Evolutionary conservation across 2,113 vertebrate species (phyloP).

Genomic region (Peromyscus californicus): DNA sequence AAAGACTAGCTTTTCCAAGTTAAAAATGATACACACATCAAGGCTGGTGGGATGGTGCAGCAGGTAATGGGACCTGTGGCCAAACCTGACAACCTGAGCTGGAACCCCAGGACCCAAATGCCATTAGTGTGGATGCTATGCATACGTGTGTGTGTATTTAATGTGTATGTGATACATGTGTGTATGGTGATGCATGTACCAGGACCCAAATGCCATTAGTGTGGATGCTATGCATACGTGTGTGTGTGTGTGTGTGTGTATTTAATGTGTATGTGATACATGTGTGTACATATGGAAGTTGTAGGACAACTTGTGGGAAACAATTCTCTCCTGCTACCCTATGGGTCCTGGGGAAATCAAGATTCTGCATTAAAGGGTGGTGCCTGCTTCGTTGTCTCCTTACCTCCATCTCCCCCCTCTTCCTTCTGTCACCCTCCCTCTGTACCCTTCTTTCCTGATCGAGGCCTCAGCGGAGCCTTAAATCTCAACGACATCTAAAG

Average conservation of each 20-base stretch:
- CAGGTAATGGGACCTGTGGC: neutral
- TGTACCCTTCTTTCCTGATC: neutral
- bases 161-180: no score
- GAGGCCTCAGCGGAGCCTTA: neutral
- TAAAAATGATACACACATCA: neutral
- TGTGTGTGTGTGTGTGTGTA: neutral
- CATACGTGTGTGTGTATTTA: neutral
- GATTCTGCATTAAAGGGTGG: neutral
- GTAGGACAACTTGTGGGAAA: neutral
- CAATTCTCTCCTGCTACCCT: neutral
- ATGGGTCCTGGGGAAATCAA: neutral
- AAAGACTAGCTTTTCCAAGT: neutral
- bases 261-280: neutral
- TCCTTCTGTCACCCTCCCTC: no score
- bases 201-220: no score
- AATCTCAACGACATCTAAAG: neutral
- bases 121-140: neutral
- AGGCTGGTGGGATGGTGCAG: no score
- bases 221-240: neutral
- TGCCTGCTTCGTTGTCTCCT: rapidly evolving
- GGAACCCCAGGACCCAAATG: neutral
- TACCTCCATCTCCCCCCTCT: neutral
- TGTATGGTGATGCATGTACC: no score
- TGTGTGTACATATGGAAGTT: neutral
- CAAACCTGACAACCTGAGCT: neutral